Evolutionary conservation across 2,888 invertebrate species (phyloP), one percentile per base, ranked within the genome.

Genomic region (Panzeria rudis): DNA sequence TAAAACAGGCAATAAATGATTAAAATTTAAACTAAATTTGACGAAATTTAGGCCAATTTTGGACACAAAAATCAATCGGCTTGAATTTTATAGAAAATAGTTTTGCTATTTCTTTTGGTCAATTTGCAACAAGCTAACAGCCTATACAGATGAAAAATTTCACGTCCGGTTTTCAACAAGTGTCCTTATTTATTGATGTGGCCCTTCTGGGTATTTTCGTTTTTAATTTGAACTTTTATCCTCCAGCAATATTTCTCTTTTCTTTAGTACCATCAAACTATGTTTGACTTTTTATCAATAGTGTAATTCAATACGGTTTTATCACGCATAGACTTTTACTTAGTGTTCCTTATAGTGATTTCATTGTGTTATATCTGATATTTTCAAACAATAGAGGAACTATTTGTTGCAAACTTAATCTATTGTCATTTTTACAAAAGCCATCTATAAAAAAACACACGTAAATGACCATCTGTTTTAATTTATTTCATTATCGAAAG

Each of bases 401-500:
- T 41, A 25, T 77, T 77, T 77, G 20, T 47, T 11, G 29, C 29
- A 32, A 6, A 41, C 50, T 52, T 62, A 35, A 23, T 20, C 44
- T 44, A 59, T 72, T 59, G 29, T 32, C 44, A 20, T 20, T n/a
- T 17, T 4, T 3, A 44, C 20, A 54, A 52, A 44, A 20, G 17
- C 23, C 23, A 32, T 32, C 0, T 25, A 66, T 6, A 66, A 32
- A 66, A 41, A 6, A 72, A 69, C 66, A 69, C 20, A 52, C 29
- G 32, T 73, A 17, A 44, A 29, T 20, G 62, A 50, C 61, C 78
- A 83, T 69, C 73, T 83, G 83, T 13, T 64, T 78, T 56, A 47
- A 75, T 79, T 79, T n/a, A n/a, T n/a, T 83, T 15, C 25, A 83
- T 79, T 78, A 47, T 61, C 44, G n/a, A 20, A 41, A 61, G 17